phyloP scores from a whole-genome alignment of 2,888 invertebrate species.

The Microctonus aethiopoides region DNA sequence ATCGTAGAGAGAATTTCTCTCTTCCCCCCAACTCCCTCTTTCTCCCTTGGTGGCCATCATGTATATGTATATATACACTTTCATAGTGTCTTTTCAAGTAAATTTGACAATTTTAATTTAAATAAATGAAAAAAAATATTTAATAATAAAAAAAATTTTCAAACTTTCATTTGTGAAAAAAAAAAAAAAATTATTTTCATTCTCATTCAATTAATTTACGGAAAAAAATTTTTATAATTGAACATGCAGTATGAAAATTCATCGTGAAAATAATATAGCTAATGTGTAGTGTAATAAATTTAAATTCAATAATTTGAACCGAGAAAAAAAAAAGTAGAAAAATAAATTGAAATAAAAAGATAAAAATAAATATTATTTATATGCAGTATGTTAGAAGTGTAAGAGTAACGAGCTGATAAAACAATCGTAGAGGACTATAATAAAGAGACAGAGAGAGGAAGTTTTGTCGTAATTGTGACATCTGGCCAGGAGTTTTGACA shows the following conservation, averaged over 20 bases:
- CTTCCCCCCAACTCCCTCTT: constrained; percentile 22
- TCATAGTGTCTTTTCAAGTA: constrained; percentile 17
- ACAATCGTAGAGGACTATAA: constrained; percentile 37
- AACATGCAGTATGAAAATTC: background rate
- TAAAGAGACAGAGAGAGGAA: constrained; percentile 15
- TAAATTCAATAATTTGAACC: constrained; percentile 1
- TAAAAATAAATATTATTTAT: constrained; percentile 57
- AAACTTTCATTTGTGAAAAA: constrained; percentile 25
- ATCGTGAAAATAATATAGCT: background rate
- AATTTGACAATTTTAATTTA: constrained; percentile 9
- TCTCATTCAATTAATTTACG: constrained; percentile 24
- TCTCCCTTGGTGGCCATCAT: background rate
- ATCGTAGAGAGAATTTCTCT: constrained; percentile 37
- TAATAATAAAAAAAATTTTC: background rate
- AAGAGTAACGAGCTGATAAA: constrained; percentile 61
- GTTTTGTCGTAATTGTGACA: constrained; percentile 51
- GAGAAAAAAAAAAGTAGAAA: constrained; percentile 9
- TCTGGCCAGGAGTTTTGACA: constrained; percentile 41
- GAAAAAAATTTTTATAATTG: background rate
- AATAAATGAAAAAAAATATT: constrained; percentile 5
- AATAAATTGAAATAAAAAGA: constrained; percentile 33
- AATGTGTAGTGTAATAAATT: background rate
- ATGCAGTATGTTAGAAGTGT: too few relatives aligned
- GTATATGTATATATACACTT: too few relatives aligned
- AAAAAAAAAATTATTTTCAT: constrained; percentile 14